phyloP scores from a whole-genome alignment of 2,113 vertebrate species.

The Sinocyclocheilus grahami region DNA sequence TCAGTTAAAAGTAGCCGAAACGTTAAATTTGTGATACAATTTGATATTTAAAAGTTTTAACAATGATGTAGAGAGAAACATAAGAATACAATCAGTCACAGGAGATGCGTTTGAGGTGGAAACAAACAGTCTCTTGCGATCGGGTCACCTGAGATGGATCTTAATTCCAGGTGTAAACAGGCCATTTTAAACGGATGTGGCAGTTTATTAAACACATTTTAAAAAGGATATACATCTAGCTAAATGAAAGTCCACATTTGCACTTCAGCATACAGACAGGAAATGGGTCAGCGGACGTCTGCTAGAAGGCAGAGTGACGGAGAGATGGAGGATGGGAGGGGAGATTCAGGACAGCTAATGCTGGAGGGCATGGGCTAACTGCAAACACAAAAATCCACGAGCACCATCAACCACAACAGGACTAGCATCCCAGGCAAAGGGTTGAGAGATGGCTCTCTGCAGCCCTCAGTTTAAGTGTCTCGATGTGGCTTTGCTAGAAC shows the following conservation, averaged over 20 bases:
- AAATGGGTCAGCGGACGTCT: slow-evolving; percentile 44
- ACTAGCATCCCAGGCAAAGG: background rate
- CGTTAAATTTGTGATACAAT: background rate
- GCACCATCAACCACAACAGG: background rate
- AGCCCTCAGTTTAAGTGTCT: background rate
- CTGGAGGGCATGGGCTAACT: slow-evolving; percentile 11
- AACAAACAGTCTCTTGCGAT: background rate
- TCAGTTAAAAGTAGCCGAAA: background rate
- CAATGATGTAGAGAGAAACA: background rate
- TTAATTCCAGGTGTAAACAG: background rate
- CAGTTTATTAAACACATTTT: background rate
- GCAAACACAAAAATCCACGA: background rate
- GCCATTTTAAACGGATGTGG: background rate
- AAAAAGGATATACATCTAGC: background rate
- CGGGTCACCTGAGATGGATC: background rate
- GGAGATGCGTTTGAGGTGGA: no score
- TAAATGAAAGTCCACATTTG: background rate
- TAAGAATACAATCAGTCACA: no score
- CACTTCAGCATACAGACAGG: slow-evolving; percentile 11
- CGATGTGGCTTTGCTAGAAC: background rate
- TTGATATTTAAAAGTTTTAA: background rate
- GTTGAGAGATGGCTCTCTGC: background rate
- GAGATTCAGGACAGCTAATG: slow-evolving; percentile 38
- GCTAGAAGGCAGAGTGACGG: slow-evolving; percentile 23
- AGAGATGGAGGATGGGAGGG: background rate